phyloP scores from a whole-genome alignment of 2,797 vertebrate genomes.

The Pipistrellus pipistrellus region DNA sequence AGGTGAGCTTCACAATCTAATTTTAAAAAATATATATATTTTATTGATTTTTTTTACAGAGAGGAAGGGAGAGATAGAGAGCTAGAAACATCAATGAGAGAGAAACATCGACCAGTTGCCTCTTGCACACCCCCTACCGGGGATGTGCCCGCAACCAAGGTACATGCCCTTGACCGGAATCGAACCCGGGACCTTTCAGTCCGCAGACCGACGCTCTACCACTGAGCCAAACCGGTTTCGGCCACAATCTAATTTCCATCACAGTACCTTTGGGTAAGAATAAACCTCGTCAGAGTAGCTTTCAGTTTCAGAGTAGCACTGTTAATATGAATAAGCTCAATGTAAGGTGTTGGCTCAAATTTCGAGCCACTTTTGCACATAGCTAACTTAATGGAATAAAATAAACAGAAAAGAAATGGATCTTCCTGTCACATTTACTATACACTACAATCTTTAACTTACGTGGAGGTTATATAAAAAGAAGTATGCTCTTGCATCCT shows the following conservation, averaged over 20 bases:
- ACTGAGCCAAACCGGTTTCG: too few relatives aligned
- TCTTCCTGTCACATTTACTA: neutral
- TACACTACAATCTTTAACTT: neutral
- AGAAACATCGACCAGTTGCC: too few relatives aligned
- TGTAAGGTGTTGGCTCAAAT: neutral
- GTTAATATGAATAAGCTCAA: neutral
- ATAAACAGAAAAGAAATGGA: conserved; percentile 3
- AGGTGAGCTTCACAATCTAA: conserved; percentile 10
- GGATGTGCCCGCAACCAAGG: too few relatives aligned
- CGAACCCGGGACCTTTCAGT: too few relatives aligned
- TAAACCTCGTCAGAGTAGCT: neutral
- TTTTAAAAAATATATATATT: neutral
- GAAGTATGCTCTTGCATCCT: neutral
- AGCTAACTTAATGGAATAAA: conserved; percentile 19
- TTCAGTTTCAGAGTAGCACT: conserved; percentile 10
- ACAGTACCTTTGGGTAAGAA: neutral
- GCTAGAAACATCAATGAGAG: too few relatives aligned
- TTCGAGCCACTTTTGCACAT: neutral
- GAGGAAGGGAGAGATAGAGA: too few relatives aligned
- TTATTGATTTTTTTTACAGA: too few relatives aligned
- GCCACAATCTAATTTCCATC: neutral
- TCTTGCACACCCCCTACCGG: too few relatives aligned
- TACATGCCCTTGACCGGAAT: too few relatives aligned
- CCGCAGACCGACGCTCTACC: too few relatives aligned
- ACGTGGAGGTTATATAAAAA: neutral